Evolutionary conservation across 2,797 vertebrate genomes (phyloP), one percentile per base, ranked within the genome.

Genomic region (Chaunax sp.): DNA sequence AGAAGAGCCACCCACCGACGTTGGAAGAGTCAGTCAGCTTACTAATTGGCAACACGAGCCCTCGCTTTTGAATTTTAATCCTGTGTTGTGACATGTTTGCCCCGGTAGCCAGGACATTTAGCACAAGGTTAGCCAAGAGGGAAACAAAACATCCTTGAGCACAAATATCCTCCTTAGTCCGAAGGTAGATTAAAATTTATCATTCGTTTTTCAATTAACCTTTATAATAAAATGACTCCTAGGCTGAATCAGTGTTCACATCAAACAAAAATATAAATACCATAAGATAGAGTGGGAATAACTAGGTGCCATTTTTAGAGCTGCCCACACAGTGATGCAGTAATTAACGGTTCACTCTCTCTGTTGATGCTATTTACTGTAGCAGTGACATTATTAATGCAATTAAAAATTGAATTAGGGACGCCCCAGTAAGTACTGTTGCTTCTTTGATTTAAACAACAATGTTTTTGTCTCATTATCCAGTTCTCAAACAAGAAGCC

Each of bases 21-120:
- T 37, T 6, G 15, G 33, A 67, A 67, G 57, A 64, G 56, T 72
- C 64, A 40, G 35, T 72, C 80, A 14, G 30, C 22, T 51, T 78
- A 63, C 74, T 83, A 87, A 88, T 85, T 83, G 64, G 51, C 53
- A 70, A 47, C 60, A 63, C 52, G 28, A 30, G 49, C 57, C 57
- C 55, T 69, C 38, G 51, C 51, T 22, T 70, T 79, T 82, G 60
- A 73, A 85, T 81, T 80, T 58, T 44, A 72, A 75, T 66, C 61
- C 43, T 43, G 9, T 72, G 61, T 75, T 80, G 72, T 80, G 66
- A 68, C 68, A 43, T 52, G 30, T 61, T 63, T 69, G 49, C 54
- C 16, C 22, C 53, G 46, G 40, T 65, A 55, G 61, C 69, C 66
- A 30, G 41, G 53, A 51, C 58, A 60, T 70, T 68, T 35, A 30